Percentiles rank a stretch among this genome's conserved stretches.
Evolutionary conservation across 2,113 vertebrate genomes (phyloP).

Genomic region (Chiloscyllium plagiosum): DNA sequence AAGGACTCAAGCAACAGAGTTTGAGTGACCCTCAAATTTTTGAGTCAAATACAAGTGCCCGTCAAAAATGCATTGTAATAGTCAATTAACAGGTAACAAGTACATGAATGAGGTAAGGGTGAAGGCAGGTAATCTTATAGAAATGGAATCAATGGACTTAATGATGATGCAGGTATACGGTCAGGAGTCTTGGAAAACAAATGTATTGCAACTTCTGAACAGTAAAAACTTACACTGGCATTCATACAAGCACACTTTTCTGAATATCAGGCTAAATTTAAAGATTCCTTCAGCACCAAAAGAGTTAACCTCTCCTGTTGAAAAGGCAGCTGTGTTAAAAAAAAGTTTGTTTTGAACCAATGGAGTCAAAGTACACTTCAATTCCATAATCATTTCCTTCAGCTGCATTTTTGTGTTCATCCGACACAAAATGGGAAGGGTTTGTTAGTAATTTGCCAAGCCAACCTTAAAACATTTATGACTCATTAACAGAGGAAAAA

Average conservation of each 20-base stretch:
- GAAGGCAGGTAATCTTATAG: neutral
- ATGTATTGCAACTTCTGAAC: neutral
- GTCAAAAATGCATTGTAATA: neutral
- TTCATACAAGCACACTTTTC: neutral
- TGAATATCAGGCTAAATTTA: neutral
- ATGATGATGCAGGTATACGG: no score
- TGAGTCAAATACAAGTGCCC: neutral
- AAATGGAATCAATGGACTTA: neutral
- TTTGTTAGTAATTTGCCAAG: neutral
- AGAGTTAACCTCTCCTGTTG: slow-evolving; percentile 12
- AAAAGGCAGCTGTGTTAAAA: neutral
- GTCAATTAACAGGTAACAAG: neutral
- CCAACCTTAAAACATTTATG: neutral
- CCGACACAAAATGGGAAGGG: neutral
- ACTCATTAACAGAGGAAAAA: slow-evolving; percentile 5
- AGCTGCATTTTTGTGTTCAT: neutral
- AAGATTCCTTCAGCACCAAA: neutral
- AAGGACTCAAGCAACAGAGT: neutral
- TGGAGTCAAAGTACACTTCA: slow-evolving; percentile 25
- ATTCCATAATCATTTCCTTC: neutral
- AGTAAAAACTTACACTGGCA: neutral
- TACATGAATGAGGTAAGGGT: neutral
- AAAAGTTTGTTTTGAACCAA: neutral
- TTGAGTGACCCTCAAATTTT: neutral
- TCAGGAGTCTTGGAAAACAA: no score